These are phyloP conservation scores for Zaprionus capensis DNA, from an alignment of 1,140 invertebrate species.

Conservation along the genomic window DNA sequence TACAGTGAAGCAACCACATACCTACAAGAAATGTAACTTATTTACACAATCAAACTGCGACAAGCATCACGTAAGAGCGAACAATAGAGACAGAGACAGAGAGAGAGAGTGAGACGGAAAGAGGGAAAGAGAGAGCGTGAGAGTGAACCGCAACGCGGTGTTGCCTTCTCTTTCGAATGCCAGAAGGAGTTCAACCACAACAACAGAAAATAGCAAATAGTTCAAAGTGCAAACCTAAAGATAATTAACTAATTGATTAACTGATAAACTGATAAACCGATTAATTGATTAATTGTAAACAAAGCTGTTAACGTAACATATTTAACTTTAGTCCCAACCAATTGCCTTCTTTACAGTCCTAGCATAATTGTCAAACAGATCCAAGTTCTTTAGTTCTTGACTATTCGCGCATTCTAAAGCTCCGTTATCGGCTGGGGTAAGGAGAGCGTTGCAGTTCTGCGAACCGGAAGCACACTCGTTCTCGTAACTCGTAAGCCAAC, in stretches of 20 bases:
- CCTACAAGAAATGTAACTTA: constrained; percentile 42
- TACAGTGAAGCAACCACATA: constrained; percentile 42
- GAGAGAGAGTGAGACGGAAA: neutral
- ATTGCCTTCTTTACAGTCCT: constrained; percentile 57
- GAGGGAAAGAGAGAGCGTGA: neutral
- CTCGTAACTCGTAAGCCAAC: constrained; percentile 7
- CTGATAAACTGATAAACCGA: neutral
- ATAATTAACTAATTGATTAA: constrained; percentile 14
- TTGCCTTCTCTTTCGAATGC: constrained; percentile 11
- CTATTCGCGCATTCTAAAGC: neutral
- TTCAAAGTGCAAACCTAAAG: constrained; percentile 38
- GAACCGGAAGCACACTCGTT: neutral
- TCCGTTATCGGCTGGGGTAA: neutral
- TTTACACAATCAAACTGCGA: constrained; percentile 55
- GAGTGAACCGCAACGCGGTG: neutral
- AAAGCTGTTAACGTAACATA: constrained; percentile 26
- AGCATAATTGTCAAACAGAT: constrained; percentile 26
- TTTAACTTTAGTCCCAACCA: constrained; percentile 41
- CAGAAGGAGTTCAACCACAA: constrained; percentile 22
- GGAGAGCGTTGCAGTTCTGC: neutral
- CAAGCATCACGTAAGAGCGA: constrained; percentile 2
- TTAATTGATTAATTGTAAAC: constrained; percentile 14
- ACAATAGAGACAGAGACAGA: neutral
- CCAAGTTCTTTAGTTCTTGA: constrained; percentile 7
- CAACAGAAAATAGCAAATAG: constrained; percentile 31